A percentile compares a stretch with the other conserved stretches of the same genome.
Conservation (phyloP, 2,113 vertebrate species). For the Pogonocichla stellata region DNA sequence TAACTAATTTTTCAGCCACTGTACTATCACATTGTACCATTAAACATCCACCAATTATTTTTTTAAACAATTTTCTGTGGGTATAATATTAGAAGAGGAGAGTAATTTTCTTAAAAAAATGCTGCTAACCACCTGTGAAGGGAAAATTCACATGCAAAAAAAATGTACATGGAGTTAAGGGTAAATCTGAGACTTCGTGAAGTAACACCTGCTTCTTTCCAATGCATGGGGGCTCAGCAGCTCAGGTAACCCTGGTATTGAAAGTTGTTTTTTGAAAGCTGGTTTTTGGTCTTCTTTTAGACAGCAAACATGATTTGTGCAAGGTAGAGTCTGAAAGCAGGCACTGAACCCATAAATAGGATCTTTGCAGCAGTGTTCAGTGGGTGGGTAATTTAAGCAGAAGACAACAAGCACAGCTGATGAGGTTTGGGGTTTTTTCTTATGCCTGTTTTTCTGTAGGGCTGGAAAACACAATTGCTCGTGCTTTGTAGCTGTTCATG, state of each 20-base stretch:
- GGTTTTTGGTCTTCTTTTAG: neutral
- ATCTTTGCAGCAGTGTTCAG: neutral
- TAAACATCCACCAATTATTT: neutral
- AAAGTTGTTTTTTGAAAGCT: neutral
- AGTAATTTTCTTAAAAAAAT: neutral
- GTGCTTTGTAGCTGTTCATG: neutral
- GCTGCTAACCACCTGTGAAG: neutral
- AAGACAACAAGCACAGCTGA: neutral
- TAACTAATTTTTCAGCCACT: neutral
- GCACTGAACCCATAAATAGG: conserved; percentile 19
- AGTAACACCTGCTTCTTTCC: conserved; percentile 9
- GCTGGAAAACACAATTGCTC: neutral
- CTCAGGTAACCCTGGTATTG: neutral
- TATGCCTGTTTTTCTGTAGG: neutral
- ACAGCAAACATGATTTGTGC: neutral
- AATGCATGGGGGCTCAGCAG: neutral
- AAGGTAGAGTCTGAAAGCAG: conserved; percentile 24
- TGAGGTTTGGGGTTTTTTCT: neutral
- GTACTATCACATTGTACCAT: neutral
- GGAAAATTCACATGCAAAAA: neutral
- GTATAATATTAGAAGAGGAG: neutral
- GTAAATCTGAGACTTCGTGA: neutral
- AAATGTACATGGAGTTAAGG: neutral
- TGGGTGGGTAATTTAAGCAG: conserved; percentile 27
- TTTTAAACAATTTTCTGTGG: neutral